Base-by-base conservation (phyloP, 2,113 vertebrate genomes). In the Proterorhinus semilunaris region DNA sequence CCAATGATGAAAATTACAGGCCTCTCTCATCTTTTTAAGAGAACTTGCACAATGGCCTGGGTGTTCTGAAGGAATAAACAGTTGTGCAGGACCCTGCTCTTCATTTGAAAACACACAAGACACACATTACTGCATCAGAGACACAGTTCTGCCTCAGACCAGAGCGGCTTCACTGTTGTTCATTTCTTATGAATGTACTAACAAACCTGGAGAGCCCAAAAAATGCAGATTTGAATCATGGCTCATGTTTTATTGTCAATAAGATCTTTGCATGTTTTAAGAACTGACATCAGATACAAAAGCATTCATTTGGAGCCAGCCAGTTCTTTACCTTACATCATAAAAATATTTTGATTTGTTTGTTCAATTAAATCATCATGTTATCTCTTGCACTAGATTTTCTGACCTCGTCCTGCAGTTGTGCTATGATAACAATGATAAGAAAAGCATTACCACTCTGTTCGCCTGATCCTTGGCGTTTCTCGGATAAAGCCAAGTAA, bases 331-430 rank as follows among this genome's bases (percentile, higher is more conserved):
- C 49, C 72, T 65, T 59, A 16, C 8, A 54, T 59, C 51, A 62
- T 16, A 66, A 45, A 65, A n/a, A 10, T 45, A 52, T 46, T 54
- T 68, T 62, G 21, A 6, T 4, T 11, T 59, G 46, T 63, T 71
- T 55, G 8, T 45, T 63, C 51, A 65, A 48, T 68, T 91, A 91
- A 92, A 64, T 91, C 91, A 53, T 5, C 17, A 10, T 36, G 36
- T 45, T 6, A 84, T 91, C 73, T 92, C 91, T 16, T 68, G 87
- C 87, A 86, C 93, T 85, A 83, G 85, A 88, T 94, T 92, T 80
- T 80, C 4, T 80, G 86, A 91, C 83, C 93, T 92, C 91, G 89
- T 93, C 90, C 91, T 93, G 94, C 93, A 93, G 93, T 93, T 94
- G 80, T 82, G 87, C 85, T 15, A 88, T 87, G 88, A 83, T 86